Base-by-base conservation (phyloP, 53 echinoderm and acorn worm species). In the Paelopatides confundens region DNA sequence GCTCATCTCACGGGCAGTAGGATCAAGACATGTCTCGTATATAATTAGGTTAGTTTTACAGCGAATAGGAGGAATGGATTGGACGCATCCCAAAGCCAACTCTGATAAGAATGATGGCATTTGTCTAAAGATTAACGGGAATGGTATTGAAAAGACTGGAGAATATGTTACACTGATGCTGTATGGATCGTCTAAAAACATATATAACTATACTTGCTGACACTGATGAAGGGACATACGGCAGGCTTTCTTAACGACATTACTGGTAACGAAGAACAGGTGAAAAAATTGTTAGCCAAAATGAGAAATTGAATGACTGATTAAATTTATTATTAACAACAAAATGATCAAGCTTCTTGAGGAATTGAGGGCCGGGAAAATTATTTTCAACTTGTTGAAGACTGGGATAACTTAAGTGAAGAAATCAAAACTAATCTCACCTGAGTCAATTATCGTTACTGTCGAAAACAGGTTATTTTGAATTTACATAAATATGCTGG, bases 271-370 rank as follows among this genome's bases (percentile, higher is more conserved):
- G 77, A 77, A 40, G 50, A 46, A 6, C n/a, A 29, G 28, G 63
- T 54, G 0, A 64, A 62, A 12, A n/a, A 76, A 52, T 62, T 94
- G 2, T 58, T 92, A 4, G 8, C 31, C 1, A 94, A 90, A 87
- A 77, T 92, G 26, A 94, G 92, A 33, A 94, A 92, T 34, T 92
- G 92, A 27, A 94, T 92, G 95, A 94, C 92, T 13, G 90, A 94
- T 64, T n/a, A 31, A 90, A n/a, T 92, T 90, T 36, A 64, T 94
- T 3, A 90, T 94, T 21, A 94, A 94, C 65, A 94, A 94, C 13
- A 85, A 85, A 46, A 84, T 88, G 24, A 37, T 94, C 0, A 3
- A 48, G 32, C 24, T 88, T 30, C 24, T 94, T 0, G 67, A 91
- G 81, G 86, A 94, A 35, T 94, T 91, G 94, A 66, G 77, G 39